A percentile compares a stretch with the other conserved stretches of the same genome.
Evolutionary conservation across 2,113 vertebrate genomes (phyloP).

Genomic region (Stomatorhinus ivindoensis): DNA sequence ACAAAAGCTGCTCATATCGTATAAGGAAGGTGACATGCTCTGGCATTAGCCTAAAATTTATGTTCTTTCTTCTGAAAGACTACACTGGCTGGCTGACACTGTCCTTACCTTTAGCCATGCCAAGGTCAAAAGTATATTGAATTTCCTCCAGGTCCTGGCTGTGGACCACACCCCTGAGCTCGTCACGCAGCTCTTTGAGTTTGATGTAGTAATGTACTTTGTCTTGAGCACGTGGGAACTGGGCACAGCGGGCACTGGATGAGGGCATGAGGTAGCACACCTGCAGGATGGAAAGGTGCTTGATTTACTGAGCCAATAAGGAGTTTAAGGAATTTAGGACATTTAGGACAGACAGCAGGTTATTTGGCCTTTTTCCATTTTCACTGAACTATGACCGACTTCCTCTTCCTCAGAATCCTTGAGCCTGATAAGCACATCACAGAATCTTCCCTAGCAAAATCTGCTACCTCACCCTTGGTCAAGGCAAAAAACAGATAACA

Average conservation of each 20-base stretch:
- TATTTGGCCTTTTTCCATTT: neutral
- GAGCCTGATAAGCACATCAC: neutral
- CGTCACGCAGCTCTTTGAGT: conserved; percentile 68
- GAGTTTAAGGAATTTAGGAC: neutral
- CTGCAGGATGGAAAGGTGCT: conserved; percentile 36
- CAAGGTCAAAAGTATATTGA: conserved; percentile 64
- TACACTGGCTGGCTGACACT: neutral
- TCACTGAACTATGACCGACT: neutral
- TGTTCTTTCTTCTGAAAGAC: neutral
- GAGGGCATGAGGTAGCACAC: conserved; percentile 76
- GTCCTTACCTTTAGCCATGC: conserved; percentile 65
- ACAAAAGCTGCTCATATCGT: neutral
- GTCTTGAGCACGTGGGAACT: conserved; percentile 75
- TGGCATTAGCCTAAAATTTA: neutral
- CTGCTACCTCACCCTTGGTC: neutral
- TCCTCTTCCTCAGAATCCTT: neutral
- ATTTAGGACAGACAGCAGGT: neutral
- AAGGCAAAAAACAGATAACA: neutral
- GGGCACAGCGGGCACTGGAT: conserved; percentile 71
- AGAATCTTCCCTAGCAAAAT: neutral
- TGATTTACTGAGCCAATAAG: neutral
- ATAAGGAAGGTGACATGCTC: neutral
- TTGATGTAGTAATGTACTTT: conserved; percentile 80
- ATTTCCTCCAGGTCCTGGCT: conserved; percentile 51
- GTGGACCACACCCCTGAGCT: conserved; percentile 57